Evolutionary conservation across 2,888 invertebrate genomes (phyloP), one percentile per base, ranked within the genome.

Genomic region (Leptinotarsa tumamoca): DNA sequence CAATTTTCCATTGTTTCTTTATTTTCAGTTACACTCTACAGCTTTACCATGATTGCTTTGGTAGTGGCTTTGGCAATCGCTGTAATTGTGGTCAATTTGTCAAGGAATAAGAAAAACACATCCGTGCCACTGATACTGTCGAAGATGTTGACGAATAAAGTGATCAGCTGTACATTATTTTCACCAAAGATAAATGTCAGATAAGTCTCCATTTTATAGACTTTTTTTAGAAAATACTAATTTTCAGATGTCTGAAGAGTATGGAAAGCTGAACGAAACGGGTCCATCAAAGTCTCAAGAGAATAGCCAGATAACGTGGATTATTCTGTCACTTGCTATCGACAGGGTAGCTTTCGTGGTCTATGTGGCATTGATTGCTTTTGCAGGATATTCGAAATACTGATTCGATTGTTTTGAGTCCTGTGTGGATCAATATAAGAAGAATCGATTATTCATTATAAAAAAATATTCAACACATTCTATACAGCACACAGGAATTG

Each of bases 1-100:
- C 43, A 43, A 43, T 43, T 43, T 43, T 43, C 43, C 10, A 10
- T 10, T 43, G 10, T 13, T 43, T 43, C 43, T 43, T 43, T 75
- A 50, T 75, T 86, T 87, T 81, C 79, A 89, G 88, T 87, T 63
- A 70, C 80, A 13, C 78, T 87, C 10, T 88, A 88, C 80, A 84
- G 84, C 72, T 86, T 79, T 67, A 82, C 84, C 21, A 75, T 87
- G 23, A 74, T 86, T 7, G 85, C 82, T 49, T 83, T 82, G n/a
- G 61, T 84, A 50, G 43, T 86, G 15, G 83, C 85, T 14, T 74
- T 87, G 3, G 61, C 86, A 5, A 81, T 87, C 23, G 81, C 87
- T 7, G 83, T 85, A 58, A 72, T 86, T 21, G 86, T 87, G 5
- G 85, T 87, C 63, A 88, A 88, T 79, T 72, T 87, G 3, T 82